Base-by-base conservation (phyloP, 1,140 invertebrate genomes). In the Cydia splendana region DNA sequence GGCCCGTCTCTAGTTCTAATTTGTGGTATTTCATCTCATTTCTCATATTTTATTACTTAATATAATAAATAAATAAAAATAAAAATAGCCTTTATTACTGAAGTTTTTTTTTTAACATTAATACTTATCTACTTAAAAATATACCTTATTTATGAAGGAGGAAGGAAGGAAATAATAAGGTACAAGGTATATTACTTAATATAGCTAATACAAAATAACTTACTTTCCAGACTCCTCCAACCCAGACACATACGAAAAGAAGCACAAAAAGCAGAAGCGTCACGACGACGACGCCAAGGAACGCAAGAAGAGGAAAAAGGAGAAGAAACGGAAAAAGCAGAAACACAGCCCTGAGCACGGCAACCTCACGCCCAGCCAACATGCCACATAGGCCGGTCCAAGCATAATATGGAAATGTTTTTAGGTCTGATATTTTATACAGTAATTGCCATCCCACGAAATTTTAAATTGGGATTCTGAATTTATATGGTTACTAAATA, bases 311-410 rank as follows among this genome's bases (percentile, higher is more conserved):
- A 95, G 98, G 83, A 98, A 98, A 95, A 99, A 99, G 93, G 98
- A 99, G 85, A 98, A 99, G 90, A 98, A 98, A 85, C 95, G 97
- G 77, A 98, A 98, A 95, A 98, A 98, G 91, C 97, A 98, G 85
- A 98, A 98, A 85, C 97, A 98, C 86, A 98, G 97, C 87, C 97
- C 97, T 0, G 97, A 98, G 87, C 97, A 98, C 83, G 95, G 96
- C 4, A 95, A 95, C 30, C 91, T 96, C 67, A 96, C 96, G 57
- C 96, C 96, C 2, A 96, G 94, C 81, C 96, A 96, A 85, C 96
- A 97, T 87, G 95, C 95, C 65, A 94, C 88, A 34, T 91, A 87
- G 81, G 53, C 30, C 13, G 57, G 9, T 75, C 45, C 12, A 10
- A 15, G 7, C 30, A 45, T 75, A 18, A 51, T 75, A 45, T 51